phyloP scores from a whole-genome alignment of 2,888 invertebrate species.

The Orthonevra nobilis region DNA sequence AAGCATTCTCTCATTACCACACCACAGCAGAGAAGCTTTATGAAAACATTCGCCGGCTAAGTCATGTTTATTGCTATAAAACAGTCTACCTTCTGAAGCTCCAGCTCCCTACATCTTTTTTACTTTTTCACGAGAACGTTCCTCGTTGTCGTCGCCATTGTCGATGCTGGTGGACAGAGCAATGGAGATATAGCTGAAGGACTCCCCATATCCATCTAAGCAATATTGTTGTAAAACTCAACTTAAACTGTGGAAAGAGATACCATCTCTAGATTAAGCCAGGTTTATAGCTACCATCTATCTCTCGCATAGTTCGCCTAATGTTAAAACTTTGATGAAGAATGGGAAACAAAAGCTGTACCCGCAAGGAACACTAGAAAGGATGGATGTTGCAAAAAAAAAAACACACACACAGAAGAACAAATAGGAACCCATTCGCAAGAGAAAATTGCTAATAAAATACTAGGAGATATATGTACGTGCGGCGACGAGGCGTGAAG shows the following conservation, averaged over 20 bases:
- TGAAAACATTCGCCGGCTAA: conserved; percentile 31
- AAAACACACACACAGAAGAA: not conserved
- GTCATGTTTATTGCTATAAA: conserved; percentile 43
- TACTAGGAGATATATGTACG: conserved; percentile 50
- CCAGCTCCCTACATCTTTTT: not conserved
- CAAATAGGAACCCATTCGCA: conserved; percentile 11
- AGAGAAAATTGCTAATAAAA: conserved; percentile 59
- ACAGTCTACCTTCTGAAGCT: conserved; percentile 25
- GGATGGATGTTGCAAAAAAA: conserved; percentile 12
- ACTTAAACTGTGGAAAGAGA: not conserved
- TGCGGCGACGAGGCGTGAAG: conserved; percentile 58
- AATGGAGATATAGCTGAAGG: conserved; percentile 33
- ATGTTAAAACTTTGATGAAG: conserved; percentile 48
- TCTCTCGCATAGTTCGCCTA: conserved; percentile 19
- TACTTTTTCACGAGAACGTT: not conserved
- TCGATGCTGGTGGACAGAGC: not conserved
- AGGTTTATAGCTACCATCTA: not conserved
- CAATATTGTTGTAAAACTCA: conserved; percentile 18
- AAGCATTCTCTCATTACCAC: conserved; percentile 18
- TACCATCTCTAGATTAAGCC: conserved; percentile 11
- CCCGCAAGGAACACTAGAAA: not conserved
- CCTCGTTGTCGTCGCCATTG: not conserved
- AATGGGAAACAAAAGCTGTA: conserved; percentile 23
- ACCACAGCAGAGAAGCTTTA: conserved; percentile 6
- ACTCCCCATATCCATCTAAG: conserved; percentile 12